Evolutionary conservation across 1,140 invertebrate species (phyloP), one percentile per base, ranked within the genome.

Genomic region (Melitaea cinxia): DNA sequence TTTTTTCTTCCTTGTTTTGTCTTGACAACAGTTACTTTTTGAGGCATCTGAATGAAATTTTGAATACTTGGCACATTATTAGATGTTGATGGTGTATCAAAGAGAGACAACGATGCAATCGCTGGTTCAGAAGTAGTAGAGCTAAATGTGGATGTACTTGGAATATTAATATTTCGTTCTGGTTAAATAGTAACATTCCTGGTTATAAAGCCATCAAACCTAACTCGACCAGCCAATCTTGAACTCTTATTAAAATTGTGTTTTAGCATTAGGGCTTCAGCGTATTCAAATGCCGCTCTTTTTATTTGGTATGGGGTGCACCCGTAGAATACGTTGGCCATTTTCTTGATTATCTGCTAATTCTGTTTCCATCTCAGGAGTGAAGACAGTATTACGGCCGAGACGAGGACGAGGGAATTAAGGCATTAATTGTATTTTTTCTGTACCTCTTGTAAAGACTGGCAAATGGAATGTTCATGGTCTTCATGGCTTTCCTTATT

Each of bases 41-140:
- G 10, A 52, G 33, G 35, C 15, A 35, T 24, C 21, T 71, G 73
- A 12, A 69, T 73, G 59, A 77, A 72, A 65, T 72, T 37, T 37
- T n/a, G 33, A 37, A 37, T n/a, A 53, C 59, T 62, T 62, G 49
- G 49, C 33, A 53, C 49, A 37, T 60, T 12, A 42, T 42, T 62
- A 62, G 49, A 53, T 50, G 47, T 61, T 52, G 58, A 61, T 58
- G 39, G 56, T 58, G 47, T 58, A 47, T 58, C 56, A 58, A 58
- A 9, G 45, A 47, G 39, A 58, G 55, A 58, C 21, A 58, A 42
- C 37, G 39, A 45, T 58, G n/a, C 56, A 58, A 24, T 58, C 39
- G 42, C 42, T 58, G 39, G 56, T 42, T n/a, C 39, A 42, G 39
- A 42, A 12, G 55, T 57, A 12, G 39, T 58, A n/a, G 55, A 24